Conservation (phyloP, 2,797 vertebrate species). For the Fistularia commersonii region DNA sequence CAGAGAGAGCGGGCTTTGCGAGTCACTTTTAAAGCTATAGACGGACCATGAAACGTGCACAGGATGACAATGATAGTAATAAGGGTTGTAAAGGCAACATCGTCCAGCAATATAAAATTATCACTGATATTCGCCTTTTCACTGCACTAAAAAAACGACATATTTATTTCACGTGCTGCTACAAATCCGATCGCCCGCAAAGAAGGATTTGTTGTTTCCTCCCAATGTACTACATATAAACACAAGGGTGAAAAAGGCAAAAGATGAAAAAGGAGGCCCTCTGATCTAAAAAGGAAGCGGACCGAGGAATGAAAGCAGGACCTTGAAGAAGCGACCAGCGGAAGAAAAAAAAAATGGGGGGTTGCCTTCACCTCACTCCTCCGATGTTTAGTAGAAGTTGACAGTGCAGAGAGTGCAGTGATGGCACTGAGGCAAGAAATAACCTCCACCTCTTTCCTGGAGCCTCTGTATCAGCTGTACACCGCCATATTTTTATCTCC, state of each 20-base stretch:
- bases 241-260: conserved; percentile 3
- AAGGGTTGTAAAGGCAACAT: conserved; percentile 17
- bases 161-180: neutral
- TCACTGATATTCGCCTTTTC: neutral
- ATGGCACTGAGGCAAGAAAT: no score
- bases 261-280: conserved; percentile 52
- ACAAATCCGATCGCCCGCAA: neutral
- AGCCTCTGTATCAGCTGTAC: no score
- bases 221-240: neutral
- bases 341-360: conserved; percentile 2
- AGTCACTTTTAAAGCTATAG: conserved; percentile 24
- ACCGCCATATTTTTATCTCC: no score
- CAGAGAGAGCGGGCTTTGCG: conserved; percentile 8
- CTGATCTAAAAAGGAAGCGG: conserved; percentile 34
- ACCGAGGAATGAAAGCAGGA: conserved; percentile 25
- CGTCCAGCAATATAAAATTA: conserved; percentile 2
- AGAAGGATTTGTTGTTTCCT: conserved; percentile 3
- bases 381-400: no score
- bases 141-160: neutral
- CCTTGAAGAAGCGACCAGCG: conserved; percentile 12
- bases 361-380: conserved; percentile 1
- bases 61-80: conserved; percentile 24
- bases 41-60: conserved; percentile 44
- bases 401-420: no score
- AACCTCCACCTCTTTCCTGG: no score